phyloP scores from a whole-genome alignment of 1,140 invertebrate genomes.

The Triops longicaudatus region DNA sequence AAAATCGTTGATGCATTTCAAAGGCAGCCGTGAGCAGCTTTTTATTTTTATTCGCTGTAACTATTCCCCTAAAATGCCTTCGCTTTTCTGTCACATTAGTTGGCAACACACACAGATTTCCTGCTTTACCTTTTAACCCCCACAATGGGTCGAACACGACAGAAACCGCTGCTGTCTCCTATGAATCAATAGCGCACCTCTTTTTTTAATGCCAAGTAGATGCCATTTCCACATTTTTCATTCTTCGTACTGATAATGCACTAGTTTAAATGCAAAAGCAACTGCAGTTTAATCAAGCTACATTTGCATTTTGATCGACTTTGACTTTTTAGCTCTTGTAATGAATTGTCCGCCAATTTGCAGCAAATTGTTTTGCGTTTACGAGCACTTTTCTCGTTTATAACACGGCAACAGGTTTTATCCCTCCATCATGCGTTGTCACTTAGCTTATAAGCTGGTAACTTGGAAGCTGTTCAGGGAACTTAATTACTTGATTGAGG shows the following conservation, averaged over 20 bases:
- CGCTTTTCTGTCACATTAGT: background rate
- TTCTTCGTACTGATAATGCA: background rate
- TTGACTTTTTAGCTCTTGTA: background rate
- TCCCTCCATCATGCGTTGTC: background rate
- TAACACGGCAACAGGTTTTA: background rate
- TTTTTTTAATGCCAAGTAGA: background rate
- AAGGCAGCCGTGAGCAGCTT: background rate
- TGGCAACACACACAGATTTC: background rate
- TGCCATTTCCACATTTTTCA: background rate
- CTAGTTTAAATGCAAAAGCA: background rate
- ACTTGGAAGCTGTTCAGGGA: background rate
- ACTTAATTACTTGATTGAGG: background rate
- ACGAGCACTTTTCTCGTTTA: background rate
- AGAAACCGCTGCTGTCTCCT: background rate
- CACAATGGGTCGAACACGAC: background rate
- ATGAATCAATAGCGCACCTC: background rate
- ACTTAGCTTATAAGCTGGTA: background rate
- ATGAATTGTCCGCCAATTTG: conserved; percentile 5
- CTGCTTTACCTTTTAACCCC: background rate
- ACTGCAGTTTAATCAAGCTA: background rate
- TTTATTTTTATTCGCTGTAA: background rate
- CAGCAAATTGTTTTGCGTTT: background rate
- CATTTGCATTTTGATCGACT: conserved; percentile 4
- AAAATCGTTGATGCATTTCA: background rate
- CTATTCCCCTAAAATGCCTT: background rate